Evolutionary conservation across 2,113 vertebrate genomes (phyloP), one percentile per base, ranked within the genome.

Genomic region (Pomatorhinus ruficollis): DNA sequence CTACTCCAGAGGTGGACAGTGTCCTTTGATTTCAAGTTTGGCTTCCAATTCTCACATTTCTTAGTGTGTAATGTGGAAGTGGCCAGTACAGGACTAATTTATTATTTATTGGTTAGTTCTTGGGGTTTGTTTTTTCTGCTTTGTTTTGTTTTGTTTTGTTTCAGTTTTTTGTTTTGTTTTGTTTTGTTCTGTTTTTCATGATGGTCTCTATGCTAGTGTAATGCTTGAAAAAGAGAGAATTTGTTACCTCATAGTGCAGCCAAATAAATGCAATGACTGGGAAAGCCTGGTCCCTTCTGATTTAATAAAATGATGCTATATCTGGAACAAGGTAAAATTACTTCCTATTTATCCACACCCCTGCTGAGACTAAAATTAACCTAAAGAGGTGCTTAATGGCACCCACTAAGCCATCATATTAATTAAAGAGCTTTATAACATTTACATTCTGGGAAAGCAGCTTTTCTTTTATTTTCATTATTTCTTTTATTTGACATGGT

Each of bases 291-390:
- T 76, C 45, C 49, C 30, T 79, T 83, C 70, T 80, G 83, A 72
- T 50, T 59, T 87, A 76, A 93, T 70, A 64, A 94, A 93, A 52
- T n/a, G 35, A 64, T 53, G 28, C 39, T 90, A 70, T 92, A 72
- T 86, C 64, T 92, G 50, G 53, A 86, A 80, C 71, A 76, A 90
- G 83, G 69, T 86, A 92, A 87, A 92, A 91, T 77, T 50, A 42
- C 25, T 87, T 96, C 64, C 72, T 94, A 74, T 95, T 95, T 91
- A 87, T 95, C 76, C 75, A 74, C 75, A 83, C 47, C 33, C 82
- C 90, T 86, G 70, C 78, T 89, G 86, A 92, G 86, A 79, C 39
- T 64, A 89, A 87, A 96, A 91, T 93, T 83, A 95, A 70, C 40
- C 60, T 94, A 71, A 85, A 93, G 54, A 89, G 74, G 15, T 89